Base-by-base conservation (phyloP, 2,113 vertebrate species). In the Apodemus sylvaticus region DNA sequence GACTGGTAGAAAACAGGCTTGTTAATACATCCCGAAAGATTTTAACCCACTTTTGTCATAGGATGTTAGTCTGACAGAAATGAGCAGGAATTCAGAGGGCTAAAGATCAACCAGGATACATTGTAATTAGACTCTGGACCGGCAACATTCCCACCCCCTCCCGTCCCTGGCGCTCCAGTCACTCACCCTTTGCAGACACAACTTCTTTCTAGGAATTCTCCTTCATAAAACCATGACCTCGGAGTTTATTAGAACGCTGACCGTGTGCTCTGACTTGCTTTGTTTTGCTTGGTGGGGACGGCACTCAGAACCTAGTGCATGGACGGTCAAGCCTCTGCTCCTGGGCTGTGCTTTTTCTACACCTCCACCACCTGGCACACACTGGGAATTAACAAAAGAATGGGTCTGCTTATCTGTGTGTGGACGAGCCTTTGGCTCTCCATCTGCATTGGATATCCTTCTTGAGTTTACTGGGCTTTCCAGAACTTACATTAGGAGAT, bases 401-500 rank as follows among this genome's bases (percentile, higher is more conserved):
- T 29, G 62, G 14, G 1, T 77, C 42, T 77, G 24, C 86, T 93
- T 91, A 14, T 95, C 86, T 90, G 53, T 45, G 20, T 82, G 48
- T 62, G 39, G 83, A n/a, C 8, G 36, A 81, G 55, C 73, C 14
- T 19, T 73, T 86, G 31, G 0, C 68, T 91, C 79, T 90, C 19
- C 29, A 22, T 83, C 26, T 51, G 7, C 8, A n/a, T 48, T n/a
- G 26, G 20, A 13, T 81, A 45, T 14, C 66, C 62, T 91, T 91
- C 58, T 78, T 34, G 81, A 95, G 89, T 20, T 94, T 73, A 24
- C 64, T 62, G 51, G 74, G 74, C 68, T 93, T 96, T 92, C 74
- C 94, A 74, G 45, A 94, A 95, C 81, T 94, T 94, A 26, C 3
- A 89, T 94, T 64, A 88, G 66, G 85, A 90, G 91, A 85, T 81